Percentiles rank a stretch among this genome's conserved stretches.
Evolutionary conservation across 2,888 invertebrate genomes (phyloP).

Genomic region (Idaea straminata): DNA sequence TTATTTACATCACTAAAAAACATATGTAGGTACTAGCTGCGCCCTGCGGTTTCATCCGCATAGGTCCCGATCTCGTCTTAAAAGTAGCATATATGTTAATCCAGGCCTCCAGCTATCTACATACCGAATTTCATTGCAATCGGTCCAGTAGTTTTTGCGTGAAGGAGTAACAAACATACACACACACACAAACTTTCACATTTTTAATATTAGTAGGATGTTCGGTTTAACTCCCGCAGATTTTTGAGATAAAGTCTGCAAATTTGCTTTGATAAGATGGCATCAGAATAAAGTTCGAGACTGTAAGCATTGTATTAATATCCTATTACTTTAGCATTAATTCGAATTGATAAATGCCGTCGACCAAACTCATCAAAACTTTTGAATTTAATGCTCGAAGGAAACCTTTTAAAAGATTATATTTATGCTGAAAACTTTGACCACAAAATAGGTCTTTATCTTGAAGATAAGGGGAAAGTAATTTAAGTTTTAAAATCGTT

Average conservation of each 20-base stretch:
- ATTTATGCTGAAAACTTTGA: slow-evolving; percentile 48
- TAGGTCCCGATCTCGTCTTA: no score
- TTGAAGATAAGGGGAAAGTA: slow-evolving; percentile 22
- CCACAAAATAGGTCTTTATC: slow-evolving; percentile 27
- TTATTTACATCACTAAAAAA: no score
- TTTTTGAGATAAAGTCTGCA: neutral
- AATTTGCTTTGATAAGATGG: neutral
- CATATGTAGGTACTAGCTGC: no score
- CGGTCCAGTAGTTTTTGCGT: no score
- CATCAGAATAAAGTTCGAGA: neutral
- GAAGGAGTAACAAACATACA: no score
- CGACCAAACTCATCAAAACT: slow-evolving; percentile 39
- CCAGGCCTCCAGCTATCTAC: no score
- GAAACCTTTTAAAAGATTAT: slow-evolving; percentile 42
- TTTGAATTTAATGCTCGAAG: slow-evolving; percentile 41
- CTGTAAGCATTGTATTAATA: neutral
- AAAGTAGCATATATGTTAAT: no score
- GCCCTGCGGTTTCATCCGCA: no score
- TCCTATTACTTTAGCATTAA: neutral
- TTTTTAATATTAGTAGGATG: no score
- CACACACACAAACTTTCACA: no score
- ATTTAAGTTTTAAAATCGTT: slow-evolving; percentile 24
- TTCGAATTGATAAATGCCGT: neutral
- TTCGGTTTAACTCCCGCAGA: neutral
- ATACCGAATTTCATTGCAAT: no score